Conservation (phyloP, 1,140 invertebrate species). For the Heliconius congener region DNA sequence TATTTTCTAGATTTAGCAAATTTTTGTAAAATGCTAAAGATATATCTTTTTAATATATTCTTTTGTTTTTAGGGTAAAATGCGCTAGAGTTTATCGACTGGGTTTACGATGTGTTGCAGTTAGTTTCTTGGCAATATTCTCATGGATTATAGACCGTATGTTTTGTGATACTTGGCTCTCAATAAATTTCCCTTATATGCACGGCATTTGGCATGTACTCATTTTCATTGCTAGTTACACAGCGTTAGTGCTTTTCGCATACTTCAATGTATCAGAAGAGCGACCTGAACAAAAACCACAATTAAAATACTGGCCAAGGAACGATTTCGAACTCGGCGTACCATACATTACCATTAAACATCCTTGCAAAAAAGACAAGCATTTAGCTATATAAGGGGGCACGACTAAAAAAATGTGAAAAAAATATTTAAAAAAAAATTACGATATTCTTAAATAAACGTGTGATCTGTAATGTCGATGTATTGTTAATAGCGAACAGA, state of each 20-base stretch:
- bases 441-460: no score
- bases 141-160: slow-evolving; percentile 89
- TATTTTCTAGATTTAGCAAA: neutral
- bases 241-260: slow-evolving; percentile 88
- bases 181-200: slow-evolving; percentile 89
- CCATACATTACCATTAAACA: slow-evolving; percentile 86
- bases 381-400: slow-evolving; percentile 75
- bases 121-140: slow-evolving; percentile 86
- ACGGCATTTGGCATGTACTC: slow-evolving; percentile 90
- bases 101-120: slow-evolving; percentile 85
- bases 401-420: neutral
- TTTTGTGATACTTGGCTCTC: slow-evolving; percentile 90
- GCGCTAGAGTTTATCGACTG: slow-evolving; percentile 84
- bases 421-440: neutral
- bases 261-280: slow-evolving; percentile 88
- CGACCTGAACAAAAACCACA: slow-evolving; percentile 86
- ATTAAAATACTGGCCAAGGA: slow-evolving; percentile 88
- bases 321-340: slow-evolving; percentile 88
- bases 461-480: no score
- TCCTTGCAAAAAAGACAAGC: slow-evolving; percentile 79
- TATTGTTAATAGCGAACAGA: no score
- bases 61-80: slow-evolving; percentile 83
- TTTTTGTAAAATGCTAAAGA: neutral
- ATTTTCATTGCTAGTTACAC: slow-evolving; percentile 90
- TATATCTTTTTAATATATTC: slow-evolving; percentile 28